These are phyloP conservation scores for Macropus fuliginosus DNA, from an alignment of 2,797 vertebrate species.

Conservation along the genomic window DNA sequence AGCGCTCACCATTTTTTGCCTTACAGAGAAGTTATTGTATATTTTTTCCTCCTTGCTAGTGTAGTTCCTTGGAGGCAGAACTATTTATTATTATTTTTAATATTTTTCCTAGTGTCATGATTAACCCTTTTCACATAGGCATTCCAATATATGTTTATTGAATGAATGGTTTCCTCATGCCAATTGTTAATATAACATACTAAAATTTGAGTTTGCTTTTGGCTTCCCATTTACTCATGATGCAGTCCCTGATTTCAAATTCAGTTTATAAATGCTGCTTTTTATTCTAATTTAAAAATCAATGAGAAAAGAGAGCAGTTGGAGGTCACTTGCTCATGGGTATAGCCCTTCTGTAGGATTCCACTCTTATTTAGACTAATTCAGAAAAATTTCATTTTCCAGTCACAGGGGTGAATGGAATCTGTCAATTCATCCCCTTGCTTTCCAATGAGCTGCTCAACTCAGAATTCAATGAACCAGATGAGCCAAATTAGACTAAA, in stretches of 20 bases:
- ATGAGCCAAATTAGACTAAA: neutral
- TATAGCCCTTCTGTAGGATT: neutral
- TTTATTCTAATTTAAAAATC: slow-evolving; percentile 1
- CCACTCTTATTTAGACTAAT: neutral
- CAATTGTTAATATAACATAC: neutral
- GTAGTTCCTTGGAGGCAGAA: neutral
- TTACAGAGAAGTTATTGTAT: neutral
- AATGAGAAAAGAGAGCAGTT: neutral
- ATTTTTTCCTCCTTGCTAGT: neutral
- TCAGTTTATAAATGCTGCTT: neutral
- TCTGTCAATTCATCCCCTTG: neutral
- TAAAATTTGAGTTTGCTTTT: neutral
- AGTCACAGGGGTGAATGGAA: neutral
- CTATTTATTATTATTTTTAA: neutral
- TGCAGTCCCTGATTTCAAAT: neutral
- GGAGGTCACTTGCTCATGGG: neutral
- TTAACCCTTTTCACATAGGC: neutral
- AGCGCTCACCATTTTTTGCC: neutral
- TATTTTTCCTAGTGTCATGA: neutral
- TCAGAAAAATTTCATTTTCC: neutral
- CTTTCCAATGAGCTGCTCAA: neutral
- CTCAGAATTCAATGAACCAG: neutral
- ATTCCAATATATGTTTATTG: neutral
- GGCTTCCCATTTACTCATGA: neutral
- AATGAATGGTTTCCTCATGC: neutral